Percentiles rank a stretch among this genome's conserved stretches.
Conservation (phyloP, 2,113 vertebrate species). For the Odobenus rosmarus region DNA sequence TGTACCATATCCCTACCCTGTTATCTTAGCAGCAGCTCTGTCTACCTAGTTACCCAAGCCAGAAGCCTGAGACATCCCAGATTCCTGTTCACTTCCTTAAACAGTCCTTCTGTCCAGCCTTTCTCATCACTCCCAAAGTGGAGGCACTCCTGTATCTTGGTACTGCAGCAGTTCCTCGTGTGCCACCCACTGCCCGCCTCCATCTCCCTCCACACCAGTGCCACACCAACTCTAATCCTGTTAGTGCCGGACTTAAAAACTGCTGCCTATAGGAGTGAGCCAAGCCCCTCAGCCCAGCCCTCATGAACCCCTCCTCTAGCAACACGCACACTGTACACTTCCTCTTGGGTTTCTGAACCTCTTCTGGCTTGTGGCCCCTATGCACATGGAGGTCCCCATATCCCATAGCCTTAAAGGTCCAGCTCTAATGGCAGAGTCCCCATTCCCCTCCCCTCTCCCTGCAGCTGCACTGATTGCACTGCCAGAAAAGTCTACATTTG, state of each 20-base stretch:
- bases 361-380: not conserved
- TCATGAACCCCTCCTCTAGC: not conserved
- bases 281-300: not conserved
- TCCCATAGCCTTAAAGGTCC: not conserved
- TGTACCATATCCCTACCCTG: not conserved
- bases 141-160: not conserved
- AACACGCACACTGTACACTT: not conserved
- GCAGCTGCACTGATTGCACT: not conserved
- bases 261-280: not conserved
- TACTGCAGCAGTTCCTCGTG: not conserved
- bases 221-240: not conserved
- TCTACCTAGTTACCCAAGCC: not conserved
- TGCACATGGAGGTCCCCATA: not conserved
- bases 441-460: not conserved
- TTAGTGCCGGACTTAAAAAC: not conserved
- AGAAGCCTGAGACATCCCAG: not conserved
- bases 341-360: not conserved
- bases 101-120: not conserved
- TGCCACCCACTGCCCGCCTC: too few species aligned
- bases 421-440: not conserved
- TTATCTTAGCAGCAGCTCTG: not conserved
- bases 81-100: not conserved
- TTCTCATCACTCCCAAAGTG: not conserved
- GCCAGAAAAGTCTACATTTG: not conserved
- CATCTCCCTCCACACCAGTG: not conserved